phyloP scores from a whole-genome alignment of 2,888 invertebrate species.

The Melangyna quadrimaculata region DNA sequence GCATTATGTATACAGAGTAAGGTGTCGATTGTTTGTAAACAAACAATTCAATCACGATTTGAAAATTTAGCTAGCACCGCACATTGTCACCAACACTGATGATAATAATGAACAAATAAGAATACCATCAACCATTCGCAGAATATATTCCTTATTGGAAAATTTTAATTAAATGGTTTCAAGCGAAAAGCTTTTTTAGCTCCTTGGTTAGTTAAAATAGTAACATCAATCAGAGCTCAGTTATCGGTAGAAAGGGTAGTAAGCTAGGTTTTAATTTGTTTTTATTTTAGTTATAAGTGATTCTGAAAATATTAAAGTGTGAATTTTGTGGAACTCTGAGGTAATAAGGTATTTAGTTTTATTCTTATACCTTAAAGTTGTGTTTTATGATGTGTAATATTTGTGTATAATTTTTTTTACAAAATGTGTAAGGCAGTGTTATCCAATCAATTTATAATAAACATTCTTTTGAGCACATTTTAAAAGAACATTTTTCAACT shows the following conservation, averaged over 20 bases:
- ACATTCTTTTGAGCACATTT: too few relatives aligned
- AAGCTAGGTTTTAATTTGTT: background rate
- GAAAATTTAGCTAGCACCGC: slow-evolving; percentile 43
- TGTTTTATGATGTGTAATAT: background rate
- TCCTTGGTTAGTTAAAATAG: background rate
- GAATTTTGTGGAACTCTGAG: background rate
- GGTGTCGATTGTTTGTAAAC: slow-evolving; percentile 25
- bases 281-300: background rate
- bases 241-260: background rate
- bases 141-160: slow-evolving; percentile 48
- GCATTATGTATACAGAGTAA: too few relatives aligned
- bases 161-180: slow-evolving; percentile 35
- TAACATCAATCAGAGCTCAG: slow-evolving; percentile 13
- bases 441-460: too few relatives aligned
- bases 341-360: background rate
- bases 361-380: background rate
- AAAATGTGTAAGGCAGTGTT: too few relatives aligned
- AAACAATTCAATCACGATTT: slow-evolving; percentile 39
- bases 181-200: background rate
- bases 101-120: slow-evolving; percentile 29
- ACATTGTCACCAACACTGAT: background rate
- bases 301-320: background rate
- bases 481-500: too few relatives aligned
- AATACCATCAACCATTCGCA: slow-evolving; percentile 12
- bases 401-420: too few relatives aligned